phyloP scores from a whole-genome alignment of 2,113 vertebrate species.

The Catharus bicknelli region DNA sequence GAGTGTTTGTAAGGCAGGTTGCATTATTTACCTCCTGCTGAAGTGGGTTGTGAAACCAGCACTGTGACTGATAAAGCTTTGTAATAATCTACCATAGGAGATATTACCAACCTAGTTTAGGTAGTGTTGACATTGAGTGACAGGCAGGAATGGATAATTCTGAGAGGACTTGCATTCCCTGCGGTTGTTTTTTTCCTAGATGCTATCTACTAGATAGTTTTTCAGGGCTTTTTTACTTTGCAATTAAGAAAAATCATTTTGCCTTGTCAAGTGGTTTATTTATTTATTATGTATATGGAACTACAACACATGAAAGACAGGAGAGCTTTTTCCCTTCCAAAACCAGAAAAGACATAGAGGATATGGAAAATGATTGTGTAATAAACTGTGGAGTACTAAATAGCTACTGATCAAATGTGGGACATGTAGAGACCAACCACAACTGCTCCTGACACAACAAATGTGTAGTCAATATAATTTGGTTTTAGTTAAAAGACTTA shows the following conservation, averaged over 20 bases:
- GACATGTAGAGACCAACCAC: neutral
- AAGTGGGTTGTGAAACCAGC: neutral
- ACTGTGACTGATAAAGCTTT: neutral
- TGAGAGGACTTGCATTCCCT: neutral
- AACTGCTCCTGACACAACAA: neutral
- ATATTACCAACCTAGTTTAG: fast-evolving
- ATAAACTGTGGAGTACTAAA: neutral
- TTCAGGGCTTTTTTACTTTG: neutral
- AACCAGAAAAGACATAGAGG: neutral
- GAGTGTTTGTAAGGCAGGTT: neutral
- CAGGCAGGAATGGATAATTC: neutral
- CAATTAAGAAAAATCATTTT: neutral
- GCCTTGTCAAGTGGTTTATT: neutral
- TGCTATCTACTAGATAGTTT: neutral
- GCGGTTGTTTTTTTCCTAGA: neutral
- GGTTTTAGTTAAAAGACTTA: neutral
- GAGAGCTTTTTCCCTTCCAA: neutral
- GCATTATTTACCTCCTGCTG: neutral
- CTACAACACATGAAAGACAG: neutral
- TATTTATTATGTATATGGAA: neutral
- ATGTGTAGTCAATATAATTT: neutral
- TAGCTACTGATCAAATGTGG: neutral
- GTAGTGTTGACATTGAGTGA: neutral
- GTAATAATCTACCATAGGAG: neutral
- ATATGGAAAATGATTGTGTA: neutral